Evolutionary conservation across 2,888 invertebrate species (phyloP), one percentile per base, ranked within the genome.

Genomic region (Volucella bombylans): DNA sequence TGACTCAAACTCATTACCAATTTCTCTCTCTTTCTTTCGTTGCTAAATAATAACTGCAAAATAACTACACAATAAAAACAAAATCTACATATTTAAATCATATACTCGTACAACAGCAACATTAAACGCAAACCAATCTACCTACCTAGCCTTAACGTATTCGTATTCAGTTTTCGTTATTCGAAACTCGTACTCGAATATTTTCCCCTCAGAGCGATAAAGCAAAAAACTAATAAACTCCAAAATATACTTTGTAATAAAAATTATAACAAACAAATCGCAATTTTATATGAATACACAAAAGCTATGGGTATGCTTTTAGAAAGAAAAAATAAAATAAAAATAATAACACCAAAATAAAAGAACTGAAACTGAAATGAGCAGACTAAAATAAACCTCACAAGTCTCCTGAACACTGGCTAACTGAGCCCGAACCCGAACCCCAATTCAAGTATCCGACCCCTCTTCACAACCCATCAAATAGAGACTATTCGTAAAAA

Each of bases 161-260:
- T 23, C 54, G 15, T 64, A 14, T 39, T 14, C 14, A 39, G 8
- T 41, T 59, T 38, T 14, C 57, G 14, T 31, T 31, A 31, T 31
- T 31, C 31, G 31, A 31, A 31, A 31, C 31, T 31, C 6, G 4
- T 31, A 23, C 23, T 2, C 23, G 23, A 57, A 31, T 61, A 61
- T 55, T 45, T 52, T 55, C 38, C 62, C 47, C 64, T 55, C 41
- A 47, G 31, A 49, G 31, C 74, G 74, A 74, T 74, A 67, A 74
- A 65, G 65, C 31, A 57, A 50, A 41, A 59, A 74, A 67, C 65
- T 64, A 73, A 73, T 73, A 65, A 73, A 73, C 73, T 73, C 49
- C 55, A 15, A 73, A 73, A 73, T 65, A 65, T 55, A 57, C 45
- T 64, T 31, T 41, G 49, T 41, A 69, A 69, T 59, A 69, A 69